Evolutionary conservation across 2,113 vertebrate species (phyloP), one percentile per base, ranked within the genome.

Genomic region (Pardalotus punctatus): DNA sequence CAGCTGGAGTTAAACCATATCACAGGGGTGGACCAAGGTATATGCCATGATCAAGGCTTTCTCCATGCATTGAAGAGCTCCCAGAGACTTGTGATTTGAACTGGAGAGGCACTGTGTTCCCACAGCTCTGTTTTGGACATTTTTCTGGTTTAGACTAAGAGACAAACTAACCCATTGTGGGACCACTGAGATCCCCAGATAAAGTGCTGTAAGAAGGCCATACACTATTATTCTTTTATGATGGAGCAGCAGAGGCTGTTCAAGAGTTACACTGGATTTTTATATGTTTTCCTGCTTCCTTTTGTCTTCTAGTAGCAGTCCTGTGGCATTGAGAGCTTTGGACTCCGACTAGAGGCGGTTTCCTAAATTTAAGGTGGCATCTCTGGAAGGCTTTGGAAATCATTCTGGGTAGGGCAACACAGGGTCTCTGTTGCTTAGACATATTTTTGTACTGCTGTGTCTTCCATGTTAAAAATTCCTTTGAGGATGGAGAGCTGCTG

Each of bases 331-430:
- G 91, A 92, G 77, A 86, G 43, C 65, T 91, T 84, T 51, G 64
- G 56, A 70, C 15, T 81, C 51, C 0, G 0, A 66, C 40, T 84
- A 84, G 72, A 86, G 48, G 18, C 24, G 2, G 3, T 43, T 53
- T 81, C 72, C 86, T 86, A 86, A 90, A 91, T 95, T 95, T 94
- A 91, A 96, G 86, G 91, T 95, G 77, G 77, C 82, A 91, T 95
- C 85, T 58, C 65, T 86, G 12, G 7, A 29, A 88, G 28, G n/a
- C 42, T 77, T 80, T 86, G n/a, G 27, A 91, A 91, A 64, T 71
- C 21, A 38, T 79, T 71, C 47, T 51, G 43, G 24, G 10, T 25
- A 53, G 65, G 27, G 12, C 20, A 93, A 35, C 0, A 0, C 19
- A 60, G 17, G 33, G 6, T 78, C 3, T 17, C 22, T 2, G 3